Evolutionary conservation across 2,888 invertebrate genomes (phyloP).

Genomic region (Rotaria sp.): DNA sequence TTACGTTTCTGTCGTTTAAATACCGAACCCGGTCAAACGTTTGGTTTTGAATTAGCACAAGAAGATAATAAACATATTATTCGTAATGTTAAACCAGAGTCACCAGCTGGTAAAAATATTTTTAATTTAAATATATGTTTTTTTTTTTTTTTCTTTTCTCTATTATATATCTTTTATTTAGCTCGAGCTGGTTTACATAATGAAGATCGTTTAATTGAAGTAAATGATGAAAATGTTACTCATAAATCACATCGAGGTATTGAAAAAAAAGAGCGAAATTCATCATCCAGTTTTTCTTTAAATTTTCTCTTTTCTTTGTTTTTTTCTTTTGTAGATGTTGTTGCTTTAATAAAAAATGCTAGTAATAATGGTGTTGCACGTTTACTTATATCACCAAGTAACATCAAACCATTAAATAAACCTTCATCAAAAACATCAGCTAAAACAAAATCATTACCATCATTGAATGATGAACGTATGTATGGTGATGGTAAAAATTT

Average conservation of each 20-base stretch:
- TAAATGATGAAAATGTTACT: neutral
- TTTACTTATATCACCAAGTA: conserved; percentile 15
- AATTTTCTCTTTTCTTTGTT: neutral
- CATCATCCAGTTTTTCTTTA: neutral
- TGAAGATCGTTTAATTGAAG: conserved; percentile 29
- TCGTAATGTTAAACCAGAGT: neutral
- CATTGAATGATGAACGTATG: neutral
- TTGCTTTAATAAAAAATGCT: neutral
- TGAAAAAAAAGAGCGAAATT: neutral
- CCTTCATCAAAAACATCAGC: neutral
- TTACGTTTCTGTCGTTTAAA: conserved; percentile 30
- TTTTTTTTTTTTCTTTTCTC: too few species aligned
- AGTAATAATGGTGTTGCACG: conserved; percentile 21
- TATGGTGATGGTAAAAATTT: neutral
- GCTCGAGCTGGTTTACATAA: conserved; percentile 24
- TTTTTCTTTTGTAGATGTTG: neutral
- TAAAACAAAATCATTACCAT: conserved; percentile 28
- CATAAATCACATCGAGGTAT: neutral
- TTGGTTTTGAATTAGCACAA: conserved; percentile 26
- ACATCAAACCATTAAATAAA: conserved; percentile 15
- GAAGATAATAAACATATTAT: conserved; percentile 8
- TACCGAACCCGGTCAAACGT: conserved; percentile 24
- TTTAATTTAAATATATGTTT: neutral
- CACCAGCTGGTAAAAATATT: neutral
- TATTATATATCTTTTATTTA: neutral